These are phyloP conservation scores for Puma concolor DNA, from an alignment of 2,113 vertebrate species.

Conservation along the genomic window DNA sequence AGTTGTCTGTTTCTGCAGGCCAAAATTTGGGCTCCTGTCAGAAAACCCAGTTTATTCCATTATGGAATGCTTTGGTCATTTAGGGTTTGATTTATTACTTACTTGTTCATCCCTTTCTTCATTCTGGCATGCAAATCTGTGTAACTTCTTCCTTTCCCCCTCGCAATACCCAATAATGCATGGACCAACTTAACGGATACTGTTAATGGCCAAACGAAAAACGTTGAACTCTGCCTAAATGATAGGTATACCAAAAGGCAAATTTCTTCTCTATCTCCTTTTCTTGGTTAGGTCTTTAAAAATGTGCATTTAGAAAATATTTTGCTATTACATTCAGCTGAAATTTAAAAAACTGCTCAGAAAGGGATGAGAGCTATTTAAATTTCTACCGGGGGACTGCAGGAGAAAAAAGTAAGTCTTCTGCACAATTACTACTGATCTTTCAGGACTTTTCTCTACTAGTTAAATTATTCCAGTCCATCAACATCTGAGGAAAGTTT, in stretches of 20 bases:
- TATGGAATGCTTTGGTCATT: background rate
- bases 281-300: slow-evolving; percentile 17
- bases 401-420: background rate
- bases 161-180: background rate
- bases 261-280: background rate
- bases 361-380: background rate
- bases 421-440: background rate
- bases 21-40: background rate
- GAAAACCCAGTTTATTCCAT: background rate
- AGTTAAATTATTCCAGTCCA: background rate
- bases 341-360: background rate
- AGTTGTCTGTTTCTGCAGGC: background rate
- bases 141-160: background rate
- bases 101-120: background rate
- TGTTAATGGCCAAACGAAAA: background rate
- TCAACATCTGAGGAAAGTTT: slow-evolving; percentile 5
- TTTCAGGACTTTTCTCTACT: background rate
- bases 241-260: background rate
- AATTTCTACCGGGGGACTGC: background rate
- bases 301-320: background rate
- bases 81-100: background rate
- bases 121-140: background rate
- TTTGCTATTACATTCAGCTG: background rate
- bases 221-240: background rate
- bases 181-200: background rate